A percentile compares a stretch with the other conserved stretches of the same genome.
Conservation (phyloP, 2,888 invertebrate species). For the Desoria tigrina region DNA sequence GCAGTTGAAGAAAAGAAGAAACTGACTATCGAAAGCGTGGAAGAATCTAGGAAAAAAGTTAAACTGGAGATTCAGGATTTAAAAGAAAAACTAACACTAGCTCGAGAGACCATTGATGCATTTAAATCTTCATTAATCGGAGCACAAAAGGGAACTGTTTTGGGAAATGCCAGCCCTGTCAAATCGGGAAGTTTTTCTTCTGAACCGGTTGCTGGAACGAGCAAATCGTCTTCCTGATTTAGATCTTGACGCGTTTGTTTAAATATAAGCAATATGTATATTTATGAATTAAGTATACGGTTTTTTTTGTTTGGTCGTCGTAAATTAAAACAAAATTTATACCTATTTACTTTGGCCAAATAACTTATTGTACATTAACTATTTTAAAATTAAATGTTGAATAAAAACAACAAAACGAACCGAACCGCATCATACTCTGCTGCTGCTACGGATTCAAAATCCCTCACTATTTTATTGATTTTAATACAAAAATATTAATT, state of each 20-base stretch:
- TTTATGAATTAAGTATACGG: background rate
- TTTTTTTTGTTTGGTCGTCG: no score
- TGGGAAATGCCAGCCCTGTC: background rate
- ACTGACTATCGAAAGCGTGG: constrained; percentile 73
- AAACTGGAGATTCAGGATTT: constrained; percentile 77
- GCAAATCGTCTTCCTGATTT: constrained; percentile 16
- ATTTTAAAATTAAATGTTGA: no score
- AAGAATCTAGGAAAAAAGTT: constrained; percentile 78
- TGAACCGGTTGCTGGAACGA: constrained; percentile 26
- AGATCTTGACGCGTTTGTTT: background rate
- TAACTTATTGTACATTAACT: no score
- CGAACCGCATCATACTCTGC: no score
- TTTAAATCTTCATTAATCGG: constrained; percentile 53
- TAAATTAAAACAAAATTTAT: no score
- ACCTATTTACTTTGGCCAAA: no score
- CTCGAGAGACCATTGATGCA: constrained; percentile 78
- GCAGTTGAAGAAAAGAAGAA: constrained; percentile 87
- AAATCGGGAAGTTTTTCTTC: background rate
- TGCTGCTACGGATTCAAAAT: no score
- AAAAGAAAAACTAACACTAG: constrained; percentile 79
- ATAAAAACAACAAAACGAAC: no score
- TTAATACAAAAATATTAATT: no score
- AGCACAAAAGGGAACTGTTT: constrained; percentile 19
- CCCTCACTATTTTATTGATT: no score
- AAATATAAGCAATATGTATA: background rate